A percentile compares a stretch with the other conserved stretches of the same genome.
phyloP scores from a whole-genome alignment of 1,140 invertebrate genomes.

The Coptotermes formosanus region DNA sequence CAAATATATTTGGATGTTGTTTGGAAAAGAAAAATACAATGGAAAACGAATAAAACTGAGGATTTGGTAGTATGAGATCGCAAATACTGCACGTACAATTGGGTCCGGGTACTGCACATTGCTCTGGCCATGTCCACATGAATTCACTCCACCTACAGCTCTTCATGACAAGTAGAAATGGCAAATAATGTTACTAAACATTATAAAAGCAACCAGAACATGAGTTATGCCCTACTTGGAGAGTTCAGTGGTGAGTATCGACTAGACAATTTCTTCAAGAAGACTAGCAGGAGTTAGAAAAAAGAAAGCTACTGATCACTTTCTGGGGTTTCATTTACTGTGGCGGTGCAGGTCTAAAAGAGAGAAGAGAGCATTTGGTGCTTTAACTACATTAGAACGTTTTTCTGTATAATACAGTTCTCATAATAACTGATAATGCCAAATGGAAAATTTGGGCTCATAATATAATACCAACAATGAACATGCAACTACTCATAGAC shows the following conservation, averaged over 20 bases:
- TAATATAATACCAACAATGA: conserved; percentile 24
- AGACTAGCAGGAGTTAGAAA: conserved; percentile 21
- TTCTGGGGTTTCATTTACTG: not conserved
- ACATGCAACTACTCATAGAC: conserved; percentile 22
- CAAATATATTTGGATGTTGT: conserved; percentile 17
- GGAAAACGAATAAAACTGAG: conserved; percentile 5
- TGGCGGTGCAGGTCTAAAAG: not conserved
- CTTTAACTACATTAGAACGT: not conserved
- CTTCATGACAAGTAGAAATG: conserved; percentile 1
- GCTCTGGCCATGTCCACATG: conserved; percentile 3
- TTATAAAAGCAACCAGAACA: not conserved
- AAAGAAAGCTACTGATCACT: not conserved
- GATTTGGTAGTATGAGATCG: conserved; percentile 26
- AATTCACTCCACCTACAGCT: not conserved
- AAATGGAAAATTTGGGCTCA: not conserved
- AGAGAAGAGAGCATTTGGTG: not conserved
- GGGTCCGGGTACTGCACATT: not conserved
- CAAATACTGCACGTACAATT: conserved; percentile 20
- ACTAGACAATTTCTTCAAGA: conserved; percentile 27
- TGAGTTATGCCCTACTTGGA: conserved; percentile 10
- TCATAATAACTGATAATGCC: conserved; percentile 24
- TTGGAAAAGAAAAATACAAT: conserved; percentile 18
- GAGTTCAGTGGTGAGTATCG: conserved; percentile 22
- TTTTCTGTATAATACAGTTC: not conserved
- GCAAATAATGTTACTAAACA: conserved; percentile 9